These are phyloP conservation scores for Cataglyphis altisquamis DNA, from an alignment of 2,888 invertebrate species.

Conservation along the genomic window DNA sequence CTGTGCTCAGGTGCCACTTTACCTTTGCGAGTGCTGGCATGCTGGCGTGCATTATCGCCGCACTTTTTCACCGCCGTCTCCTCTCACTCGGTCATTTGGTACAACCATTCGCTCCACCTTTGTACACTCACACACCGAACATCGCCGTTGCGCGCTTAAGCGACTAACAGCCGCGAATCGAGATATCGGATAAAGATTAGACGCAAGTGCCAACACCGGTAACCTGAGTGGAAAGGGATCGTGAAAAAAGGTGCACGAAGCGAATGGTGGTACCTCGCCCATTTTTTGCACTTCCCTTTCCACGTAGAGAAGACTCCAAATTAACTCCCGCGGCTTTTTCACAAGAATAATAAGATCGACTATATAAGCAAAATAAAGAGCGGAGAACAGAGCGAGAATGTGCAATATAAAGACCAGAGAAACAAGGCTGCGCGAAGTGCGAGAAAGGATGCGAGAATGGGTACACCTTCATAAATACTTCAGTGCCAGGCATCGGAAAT, in stretches of 20 bases:
- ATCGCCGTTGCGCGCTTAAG: conserved; percentile 70
- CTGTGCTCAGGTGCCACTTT: conserved; percentile 46
- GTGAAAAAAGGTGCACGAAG: conserved; percentile 45
- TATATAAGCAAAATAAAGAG: conserved; percentile 35
- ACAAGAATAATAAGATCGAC: conserved; percentile 55
- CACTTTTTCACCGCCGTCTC: conserved; percentile 64
- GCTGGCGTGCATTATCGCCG: conserved; percentile 73
- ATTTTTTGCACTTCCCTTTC: conserved; percentile 61
- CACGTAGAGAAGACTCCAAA: conserved; percentile 63
- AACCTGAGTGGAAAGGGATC: conserved; percentile 60
- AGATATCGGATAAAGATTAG: conserved; percentile 81
- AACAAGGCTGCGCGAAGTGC: conserved; percentile 55
- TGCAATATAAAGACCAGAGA: conserved; percentile 49
- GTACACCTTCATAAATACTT: conserved; percentile 82
- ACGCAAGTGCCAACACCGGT: conserved; percentile 59
- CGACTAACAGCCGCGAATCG: conserved; percentile 71
- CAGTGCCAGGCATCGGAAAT: conserved; percentile 81
- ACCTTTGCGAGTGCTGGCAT: conserved; percentile 58
- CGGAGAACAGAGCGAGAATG: conserved; percentile 48
- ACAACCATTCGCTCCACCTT: conserved; percentile 44
- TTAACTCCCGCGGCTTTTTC: conserved; percentile 67
- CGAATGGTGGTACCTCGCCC: conserved; percentile 48
- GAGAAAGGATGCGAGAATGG: conserved; percentile 58
- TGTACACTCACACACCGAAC: conserved; percentile 53
- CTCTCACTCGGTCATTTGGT: conserved; percentile 24